phyloP scores from a whole-genome alignment of 1,140 invertebrate genomes.

The Bombus pascuorum region DNA sequence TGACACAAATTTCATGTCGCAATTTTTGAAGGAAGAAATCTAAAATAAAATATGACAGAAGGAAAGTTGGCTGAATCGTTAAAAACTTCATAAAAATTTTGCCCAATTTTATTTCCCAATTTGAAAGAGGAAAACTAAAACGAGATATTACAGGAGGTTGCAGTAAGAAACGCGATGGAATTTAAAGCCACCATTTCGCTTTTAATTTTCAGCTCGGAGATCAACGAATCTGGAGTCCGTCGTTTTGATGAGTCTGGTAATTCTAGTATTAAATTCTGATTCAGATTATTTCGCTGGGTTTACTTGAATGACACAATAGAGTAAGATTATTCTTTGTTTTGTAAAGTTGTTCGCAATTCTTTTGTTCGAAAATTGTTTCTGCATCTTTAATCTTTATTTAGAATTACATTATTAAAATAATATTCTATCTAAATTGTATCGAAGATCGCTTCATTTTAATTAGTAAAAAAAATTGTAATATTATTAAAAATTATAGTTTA shows the following conservation, averaged over 20 bases:
- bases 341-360: not conserved
- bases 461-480: not conserved
- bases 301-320: not conserved
- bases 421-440: not conserved
- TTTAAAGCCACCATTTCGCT: not conserved
- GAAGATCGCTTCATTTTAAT: not conserved
- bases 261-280: not conserved
- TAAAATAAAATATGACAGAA: not conserved
- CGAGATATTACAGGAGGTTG: not conserved
- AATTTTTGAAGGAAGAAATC: not conserved
- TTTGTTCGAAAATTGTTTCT: not conserved
- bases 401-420: not conserved
- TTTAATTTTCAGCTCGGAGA: not conserved
- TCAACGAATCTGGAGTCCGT: not conserved
- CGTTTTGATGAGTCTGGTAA: not conserved
- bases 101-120: not conserved
- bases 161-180: not conserved
- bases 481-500: not conserved
- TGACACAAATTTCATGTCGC: not conserved
- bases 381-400: not conserved
- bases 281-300: not conserved
- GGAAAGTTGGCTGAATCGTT: conserved; percentile 47
- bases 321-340: not conserved
- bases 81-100: not conserved
- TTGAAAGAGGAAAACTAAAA: not conserved